A percentile compares a stretch with the other conserved stretches of the same genome.
Evolutionary conservation across 2,113 vertebrate species (phyloP).

Genomic region (Peucedramus taeniatus): DNA sequence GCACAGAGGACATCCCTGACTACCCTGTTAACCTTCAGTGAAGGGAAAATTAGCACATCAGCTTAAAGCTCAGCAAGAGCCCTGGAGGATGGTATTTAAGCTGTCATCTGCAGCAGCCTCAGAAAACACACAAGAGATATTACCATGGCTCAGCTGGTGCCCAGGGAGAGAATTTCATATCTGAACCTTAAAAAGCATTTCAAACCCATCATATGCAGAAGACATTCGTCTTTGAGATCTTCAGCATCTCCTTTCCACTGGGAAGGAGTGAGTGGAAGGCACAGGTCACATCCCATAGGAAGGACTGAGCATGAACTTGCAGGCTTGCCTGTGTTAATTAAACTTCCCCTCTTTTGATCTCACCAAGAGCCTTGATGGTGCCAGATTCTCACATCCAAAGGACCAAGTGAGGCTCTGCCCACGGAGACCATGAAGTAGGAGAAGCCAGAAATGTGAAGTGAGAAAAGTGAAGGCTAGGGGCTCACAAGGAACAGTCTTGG

Average conservation of each 20-base stretch:
- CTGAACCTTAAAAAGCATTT: neutral
- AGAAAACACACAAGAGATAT: neutral
- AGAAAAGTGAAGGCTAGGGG: neutral
- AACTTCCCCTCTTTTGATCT: neutral
- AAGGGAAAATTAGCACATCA: neutral
- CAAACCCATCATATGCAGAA: neutral
- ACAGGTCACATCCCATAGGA: neutral
- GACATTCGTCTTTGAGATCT: neutral
- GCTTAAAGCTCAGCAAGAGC: neutral
- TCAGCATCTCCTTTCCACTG: neutral
- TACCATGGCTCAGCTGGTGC: neutral
- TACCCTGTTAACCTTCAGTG: neutral
- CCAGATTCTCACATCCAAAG: neutral
- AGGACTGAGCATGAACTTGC: neutral
- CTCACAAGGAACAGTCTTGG: neutral
- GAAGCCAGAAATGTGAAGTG: neutral
- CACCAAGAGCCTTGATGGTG: neutral
- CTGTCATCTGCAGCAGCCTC: neutral
- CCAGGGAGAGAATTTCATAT: neutral
- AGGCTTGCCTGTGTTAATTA: neutral
- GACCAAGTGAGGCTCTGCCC: neutral
- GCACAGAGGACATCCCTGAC: neutral
- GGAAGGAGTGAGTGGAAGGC: neutral
- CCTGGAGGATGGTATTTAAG: neutral
- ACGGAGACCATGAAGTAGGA: neutral